A percentile compares a stretch with the other conserved stretches of the same genome.
These are phyloP conservation scores for Paracanthobrama guichenoti DNA, from an alignment of 2,113 vertebrate genomes.

Conservation along the genomic window DNA sequence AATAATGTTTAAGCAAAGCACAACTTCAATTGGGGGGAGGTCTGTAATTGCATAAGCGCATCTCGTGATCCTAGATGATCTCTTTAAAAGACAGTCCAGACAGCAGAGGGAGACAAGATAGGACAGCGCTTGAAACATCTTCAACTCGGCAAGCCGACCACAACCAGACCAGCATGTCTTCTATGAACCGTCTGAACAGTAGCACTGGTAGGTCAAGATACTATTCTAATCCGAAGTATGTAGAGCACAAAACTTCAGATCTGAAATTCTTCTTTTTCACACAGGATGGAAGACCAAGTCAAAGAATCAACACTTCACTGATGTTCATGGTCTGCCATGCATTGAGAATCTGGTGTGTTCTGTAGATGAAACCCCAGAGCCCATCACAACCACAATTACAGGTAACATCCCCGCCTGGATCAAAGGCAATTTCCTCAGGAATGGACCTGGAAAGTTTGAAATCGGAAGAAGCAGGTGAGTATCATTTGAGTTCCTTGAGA, in stretches of 20 bases:
- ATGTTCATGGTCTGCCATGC: slow-evolving; percentile 70
- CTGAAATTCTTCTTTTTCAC: slow-evolving; percentile 41
- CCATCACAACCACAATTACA: slow-evolving; percentile 69
- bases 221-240: not conserved
- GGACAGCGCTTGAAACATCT: not conserved
- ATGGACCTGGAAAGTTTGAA: slow-evolving; percentile 89
- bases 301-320: slow-evolving; percentile 52
- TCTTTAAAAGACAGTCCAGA: slow-evolving; percentile 9
- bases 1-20: not conserved
- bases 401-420: slow-evolving; percentile 86
- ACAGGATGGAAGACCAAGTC: slow-evolving; percentile 60
- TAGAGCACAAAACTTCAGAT: not conserved
- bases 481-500: not conserved
- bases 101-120: not conserved
- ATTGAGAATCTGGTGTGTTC: slow-evolving; percentile 78
- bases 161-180: slow-evolving; percentile 10
- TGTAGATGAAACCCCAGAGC: slow-evolving; percentile 76
- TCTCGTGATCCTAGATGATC: slow-evolving; percentile 7
- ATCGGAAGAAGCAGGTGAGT: slow-evolving; percentile 85
- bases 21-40: not conserved
- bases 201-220: slow-evolving; percentile 5
- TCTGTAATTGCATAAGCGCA: slow-evolving; percentile 26
- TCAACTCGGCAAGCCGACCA: not conserved
- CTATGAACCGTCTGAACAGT: not conserved
- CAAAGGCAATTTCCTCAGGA: slow-evolving; percentile 81